These are phyloP conservation scores for Aradophagus sp. DNA, from an alignment of 1,140 invertebrate species.

Conservation along the genomic window DNA sequence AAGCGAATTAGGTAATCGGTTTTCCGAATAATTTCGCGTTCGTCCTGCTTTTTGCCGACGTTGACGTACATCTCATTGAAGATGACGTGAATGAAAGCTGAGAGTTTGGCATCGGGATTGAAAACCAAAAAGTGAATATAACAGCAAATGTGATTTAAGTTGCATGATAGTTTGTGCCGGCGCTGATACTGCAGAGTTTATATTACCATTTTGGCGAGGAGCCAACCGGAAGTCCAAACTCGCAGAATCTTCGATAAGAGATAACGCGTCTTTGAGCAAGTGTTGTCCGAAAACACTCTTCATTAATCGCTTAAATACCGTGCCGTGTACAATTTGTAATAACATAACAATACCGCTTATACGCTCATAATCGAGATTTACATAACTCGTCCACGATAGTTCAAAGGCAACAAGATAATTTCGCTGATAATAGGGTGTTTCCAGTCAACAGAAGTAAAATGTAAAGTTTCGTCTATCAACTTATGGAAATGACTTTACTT, in stretches of 20 bases:
- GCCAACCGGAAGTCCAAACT: slow-evolving; percentile 50
- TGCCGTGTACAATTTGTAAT: slow-evolving; percentile 31
- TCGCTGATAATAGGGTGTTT: too few species aligned
- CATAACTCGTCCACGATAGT: too few species aligned
- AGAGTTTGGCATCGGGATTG: slow-evolving; percentile 47
- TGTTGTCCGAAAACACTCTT: slow-evolving; percentile 30
- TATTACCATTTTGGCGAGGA: slow-evolving; percentile 56
- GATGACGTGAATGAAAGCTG: slow-evolving; percentile 48
- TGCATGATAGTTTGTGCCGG: slow-evolving; percentile 39
- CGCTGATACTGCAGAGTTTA: slow-evolving; percentile 52
- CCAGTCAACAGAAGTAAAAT: too few species aligned
- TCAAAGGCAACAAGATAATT: slow-evolving; percentile 17
- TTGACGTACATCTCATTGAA: slow-evolving; percentile 42
- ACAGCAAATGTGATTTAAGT: slow-evolving; percentile 51
- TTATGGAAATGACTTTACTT: too few species aligned
- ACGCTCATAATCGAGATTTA: slow-evolving; percentile 10
- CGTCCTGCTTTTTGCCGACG: slow-evolving; percentile 9
- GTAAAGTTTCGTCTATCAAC: too few species aligned
- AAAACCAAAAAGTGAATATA: slow-evolving; percentile 58
- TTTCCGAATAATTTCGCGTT: slow-evolving; percentile 7
- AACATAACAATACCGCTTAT: slow-evolving; percentile 29
- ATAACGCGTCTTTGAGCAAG: slow-evolving; percentile 42
- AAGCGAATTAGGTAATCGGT: background rate
- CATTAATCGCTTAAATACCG: slow-evolving; percentile 36
- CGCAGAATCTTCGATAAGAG: slow-evolving; percentile 48